Percentiles rank a stretch among this genome's conserved stretches.
These are phyloP conservation scores for Parus major DNA, from an alignment of 2,113 vertebrate genomes.

Conservation along the genomic window DNA sequence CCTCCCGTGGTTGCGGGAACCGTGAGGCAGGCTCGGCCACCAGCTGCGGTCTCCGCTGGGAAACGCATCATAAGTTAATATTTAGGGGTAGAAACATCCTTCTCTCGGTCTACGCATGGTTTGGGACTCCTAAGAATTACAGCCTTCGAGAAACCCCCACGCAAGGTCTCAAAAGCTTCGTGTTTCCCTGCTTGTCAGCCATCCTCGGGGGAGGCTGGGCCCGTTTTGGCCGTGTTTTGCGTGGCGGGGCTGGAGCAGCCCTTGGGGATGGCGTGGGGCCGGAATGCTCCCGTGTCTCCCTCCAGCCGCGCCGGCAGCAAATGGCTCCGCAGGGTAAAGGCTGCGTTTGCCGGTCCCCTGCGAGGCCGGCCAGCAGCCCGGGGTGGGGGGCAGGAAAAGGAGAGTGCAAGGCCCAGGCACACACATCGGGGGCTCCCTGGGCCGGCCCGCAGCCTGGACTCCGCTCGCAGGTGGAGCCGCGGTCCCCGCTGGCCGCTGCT, in stretches of 20 bases:
- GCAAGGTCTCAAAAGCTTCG: background rate
- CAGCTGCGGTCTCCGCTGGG: background rate
- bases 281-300: too few relatives aligned
- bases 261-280: too few relatives aligned
- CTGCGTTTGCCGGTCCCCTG: rapidly evolving
- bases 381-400: rapidly evolving
- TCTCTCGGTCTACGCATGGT: rapidly evolving
- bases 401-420: background rate
- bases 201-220: background rate
- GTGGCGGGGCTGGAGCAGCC: background rate
- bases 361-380: background rate
- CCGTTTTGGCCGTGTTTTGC: background rate
- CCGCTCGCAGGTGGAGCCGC: too few relatives aligned
- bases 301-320: background rate
- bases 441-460: too few relatives aligned
- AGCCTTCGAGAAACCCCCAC: background rate
- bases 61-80: background rate
- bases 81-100: rapidly evolving
- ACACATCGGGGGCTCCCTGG: background rate
- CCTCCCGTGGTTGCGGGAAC: background rate
- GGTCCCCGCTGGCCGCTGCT: background rate
- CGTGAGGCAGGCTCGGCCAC: background rate
- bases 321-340: rapidly evolving
- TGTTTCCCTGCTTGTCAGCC: background rate
- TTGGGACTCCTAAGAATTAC: background rate